These are phyloP conservation scores for Hoplias malabaricus DNA, from an alignment of 2,113 vertebrate genomes.

Conservation along the genomic window DNA sequence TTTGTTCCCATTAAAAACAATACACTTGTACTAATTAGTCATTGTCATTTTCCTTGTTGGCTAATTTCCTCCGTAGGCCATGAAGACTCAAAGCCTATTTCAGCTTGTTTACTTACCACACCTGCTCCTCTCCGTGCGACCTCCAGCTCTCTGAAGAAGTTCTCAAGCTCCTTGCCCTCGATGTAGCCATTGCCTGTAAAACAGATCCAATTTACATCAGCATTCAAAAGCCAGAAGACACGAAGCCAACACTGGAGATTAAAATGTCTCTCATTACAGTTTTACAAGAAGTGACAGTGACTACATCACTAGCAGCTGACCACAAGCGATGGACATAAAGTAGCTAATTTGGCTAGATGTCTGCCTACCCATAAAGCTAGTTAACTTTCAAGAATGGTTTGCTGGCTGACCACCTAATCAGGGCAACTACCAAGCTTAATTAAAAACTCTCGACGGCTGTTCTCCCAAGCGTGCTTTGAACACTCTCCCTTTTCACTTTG, in stretches of 20 bases:
- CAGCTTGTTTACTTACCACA: slow-evolving; percentile 79
- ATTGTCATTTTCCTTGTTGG: neutral
- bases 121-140: slow-evolving; percentile 86
- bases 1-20: no score
- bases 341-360: slow-evolving; percentile 23
- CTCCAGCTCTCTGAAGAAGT: slow-evolving; percentile 94
- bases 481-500: slow-evolving; percentile 56
- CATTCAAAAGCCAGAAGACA: neutral
- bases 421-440: slow-evolving; percentile 64
- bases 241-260: neutral
- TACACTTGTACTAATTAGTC: no score
- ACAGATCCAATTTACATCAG: neutral
- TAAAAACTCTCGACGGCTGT: slow-evolving; percentile 70
- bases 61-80: neutral
- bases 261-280: neutral
- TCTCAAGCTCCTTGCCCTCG: slow-evolving; percentile 96
- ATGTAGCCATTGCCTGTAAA: slow-evolving; percentile 93
- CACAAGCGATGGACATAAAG: slow-evolving; percentile 13
- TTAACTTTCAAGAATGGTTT: slow-evolving; percentile 49
- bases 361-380: slow-evolving; percentile 43
- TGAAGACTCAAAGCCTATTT: neutral
- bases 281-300: neutral
- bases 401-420: slow-evolving; percentile 68
- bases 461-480: slow-evolving; percentile 64
- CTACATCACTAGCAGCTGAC: neutral